Evolutionary conservation across 2,113 vertebrate genomes (phyloP).

Genomic region (Paradoxurus hermaphroditus): DNA sequence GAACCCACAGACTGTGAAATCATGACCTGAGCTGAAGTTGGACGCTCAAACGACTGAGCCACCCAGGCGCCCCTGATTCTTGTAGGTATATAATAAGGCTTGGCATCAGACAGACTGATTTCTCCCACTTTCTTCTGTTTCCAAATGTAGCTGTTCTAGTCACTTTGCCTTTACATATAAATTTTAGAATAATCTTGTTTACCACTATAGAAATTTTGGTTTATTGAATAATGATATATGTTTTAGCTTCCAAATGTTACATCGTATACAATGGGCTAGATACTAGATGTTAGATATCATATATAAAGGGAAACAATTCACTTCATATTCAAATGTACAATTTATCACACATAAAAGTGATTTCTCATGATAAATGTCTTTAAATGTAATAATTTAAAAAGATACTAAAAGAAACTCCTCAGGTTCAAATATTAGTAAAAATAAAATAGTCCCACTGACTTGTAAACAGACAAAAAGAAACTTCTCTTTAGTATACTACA

Average conservation of each 20-base stretch:
- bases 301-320: constrained; percentile 13
- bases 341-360: constrained; percentile 32
- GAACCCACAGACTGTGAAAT: too few relatives aligned
- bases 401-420: not conserved
- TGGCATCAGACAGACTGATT: not conserved
- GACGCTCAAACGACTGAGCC: too few relatives aligned
- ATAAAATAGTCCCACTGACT: not conserved
- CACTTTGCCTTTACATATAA: not conserved
- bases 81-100: not conserved
- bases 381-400: constrained; percentile 13
- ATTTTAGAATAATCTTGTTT: not conserved
- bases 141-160: not conserved
- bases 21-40: too few relatives aligned
- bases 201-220: not conserved
- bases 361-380: constrained; percentile 29
- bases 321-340: not conserved
- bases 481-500: constrained; percentile 5
- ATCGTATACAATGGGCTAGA: not conserved
- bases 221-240: not conserved
- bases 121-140: not conserved
- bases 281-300: not conserved
- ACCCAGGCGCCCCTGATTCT: too few relatives aligned
- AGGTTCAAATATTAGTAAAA: constrained; percentile 46
- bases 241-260: not conserved
- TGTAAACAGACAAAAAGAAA: not conserved